phyloP scores from a whole-genome alignment of 2,888 invertebrate species.

The Azorinus chamasolen region DNA sequence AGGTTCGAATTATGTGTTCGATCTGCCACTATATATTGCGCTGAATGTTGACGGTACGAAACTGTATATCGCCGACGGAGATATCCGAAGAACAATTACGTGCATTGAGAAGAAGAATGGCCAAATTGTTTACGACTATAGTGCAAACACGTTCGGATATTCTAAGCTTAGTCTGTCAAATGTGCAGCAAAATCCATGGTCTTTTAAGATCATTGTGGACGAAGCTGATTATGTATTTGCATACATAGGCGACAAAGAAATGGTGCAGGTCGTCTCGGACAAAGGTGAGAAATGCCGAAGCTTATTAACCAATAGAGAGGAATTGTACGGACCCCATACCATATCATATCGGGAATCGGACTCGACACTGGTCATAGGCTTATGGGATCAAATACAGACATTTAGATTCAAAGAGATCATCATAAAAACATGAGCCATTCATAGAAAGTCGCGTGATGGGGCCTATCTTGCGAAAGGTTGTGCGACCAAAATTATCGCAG shows the following conservation, averaged over 20 bases:
- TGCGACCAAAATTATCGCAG: no score
- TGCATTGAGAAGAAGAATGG: slow-evolving; percentile 48
- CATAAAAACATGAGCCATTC: no score
- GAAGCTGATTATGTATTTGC: slow-evolving; percentile 51
- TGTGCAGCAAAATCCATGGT: slow-evolving; percentile 50
- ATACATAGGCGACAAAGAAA: slow-evolving; percentile 50
- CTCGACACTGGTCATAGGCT: slow-evolving; percentile 41
- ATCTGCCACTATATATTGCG: slow-evolving; percentile 50
- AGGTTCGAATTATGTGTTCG: slow-evolving; percentile 29
- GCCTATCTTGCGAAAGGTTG: no score
- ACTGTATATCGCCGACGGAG: slow-evolving; percentile 51
- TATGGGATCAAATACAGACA: slow-evolving; percentile 59
- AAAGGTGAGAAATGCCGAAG: slow-evolving; percentile 38
- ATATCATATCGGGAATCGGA: slow-evolving; percentile 52
- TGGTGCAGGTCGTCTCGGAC: slow-evolving; percentile 53
- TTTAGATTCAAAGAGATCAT: slow-evolving; percentile 55
- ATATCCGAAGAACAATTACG: slow-evolving; percentile 42
- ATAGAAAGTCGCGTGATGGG: no score
- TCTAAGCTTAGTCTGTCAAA: slow-evolving; percentile 10
- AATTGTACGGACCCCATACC: slow-evolving; percentile 52
- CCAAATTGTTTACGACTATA: slow-evolving; percentile 47
- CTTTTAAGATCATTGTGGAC: slow-evolving; percentile 56
- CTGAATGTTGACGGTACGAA: slow-evolving; percentile 37
- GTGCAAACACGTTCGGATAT: slow-evolving; percentile 29
- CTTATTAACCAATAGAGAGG: slow-evolving; percentile 42